Evolutionary conservation across 2,113 vertebrate species (phyloP), one percentile per base, ranked within the genome.

Genomic region (Meleagris gallopavo): DNA sequence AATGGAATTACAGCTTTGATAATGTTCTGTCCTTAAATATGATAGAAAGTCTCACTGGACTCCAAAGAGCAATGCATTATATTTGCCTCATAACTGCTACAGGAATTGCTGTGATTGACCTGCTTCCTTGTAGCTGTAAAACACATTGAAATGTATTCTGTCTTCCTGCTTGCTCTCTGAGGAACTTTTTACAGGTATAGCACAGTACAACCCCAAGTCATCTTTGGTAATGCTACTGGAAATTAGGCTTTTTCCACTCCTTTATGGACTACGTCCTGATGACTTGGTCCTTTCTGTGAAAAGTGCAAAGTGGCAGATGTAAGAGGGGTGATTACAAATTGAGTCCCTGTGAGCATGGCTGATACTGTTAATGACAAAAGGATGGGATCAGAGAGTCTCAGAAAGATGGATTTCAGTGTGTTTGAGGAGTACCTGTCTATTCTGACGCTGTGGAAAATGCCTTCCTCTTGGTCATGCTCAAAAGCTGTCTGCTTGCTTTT

Each of bases 61-160:
- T 93, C 78, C 57, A 70, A 75, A 92, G 74, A 79, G 58, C 84
- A 86, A 32, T 52, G 77, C 71, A 61, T 73, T 93, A 84, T 86
- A 93, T 89, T 74, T 94, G 36, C 38, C 52, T 50, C 43, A 18
- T 83, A 89, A 66, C 43, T 75, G 48, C 54, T 93, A 88, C 71
- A 91, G 55, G 76, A 93, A 29, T 79, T 91, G 64, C 88, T 43
- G 30, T 83, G 79, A 79, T 77, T 88, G 67, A 52, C 75, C 62
- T 86, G 54, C 46, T 87, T 87, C 66, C 73, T 86, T 67, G 45
- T 83, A 78, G 48, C 83, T 76, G 32, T 78, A 40, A 91, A 91
- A 25, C n/a, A 70, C 65, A 66, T 29, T 76, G 66, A 93, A 77
- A 66, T 79, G 48, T 19, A 24, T 64, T 78, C 62, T 52, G 27